Percentiles rank a stretch among this genome's conserved stretches.
These are phyloP conservation scores for Teleogryllus oceanicus DNA, from an alignment of 2,888 invertebrate genomes.

Conservation along the genomic window DNA sequence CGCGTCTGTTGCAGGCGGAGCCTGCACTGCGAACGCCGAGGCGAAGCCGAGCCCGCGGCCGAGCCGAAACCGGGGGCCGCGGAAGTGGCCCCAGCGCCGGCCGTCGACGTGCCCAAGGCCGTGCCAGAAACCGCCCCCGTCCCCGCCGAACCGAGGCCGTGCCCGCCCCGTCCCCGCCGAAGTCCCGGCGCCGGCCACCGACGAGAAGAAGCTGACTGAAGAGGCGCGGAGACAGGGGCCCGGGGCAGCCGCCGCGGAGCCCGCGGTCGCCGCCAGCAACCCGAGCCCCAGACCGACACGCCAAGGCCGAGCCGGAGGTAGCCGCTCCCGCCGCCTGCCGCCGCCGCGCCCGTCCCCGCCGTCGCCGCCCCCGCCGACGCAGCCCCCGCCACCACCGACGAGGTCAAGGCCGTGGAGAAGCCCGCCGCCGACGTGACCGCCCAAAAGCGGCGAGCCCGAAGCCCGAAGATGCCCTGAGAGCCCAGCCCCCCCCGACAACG, in stretches of 20 bases:
- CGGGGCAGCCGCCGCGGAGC: conserved; percentile 22
- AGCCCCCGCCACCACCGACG: too few relatives aligned
- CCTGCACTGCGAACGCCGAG: not conserved
- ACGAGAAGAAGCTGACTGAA: not conserved
- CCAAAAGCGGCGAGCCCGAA: conserved; percentile 22
- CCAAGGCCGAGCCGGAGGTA: conserved; percentile 34
- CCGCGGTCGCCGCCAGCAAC: conserved; percentile 27
- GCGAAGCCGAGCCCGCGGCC: conserved; percentile 40
- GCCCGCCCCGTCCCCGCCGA: conserved; percentile 28
- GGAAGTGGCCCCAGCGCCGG: conserved; percentile 32
- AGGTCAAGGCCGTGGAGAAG: conserved; percentile 3
- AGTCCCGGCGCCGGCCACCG: conserved; percentile 23
- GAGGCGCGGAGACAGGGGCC: too few relatives aligned
- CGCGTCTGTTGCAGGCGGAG: too few relatives aligned
- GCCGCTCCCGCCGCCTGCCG: conserved; percentile 23
- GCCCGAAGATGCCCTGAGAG: not conserved
- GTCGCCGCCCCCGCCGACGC: too few relatives aligned
- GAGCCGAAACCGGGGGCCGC: conserved; percentile 45
- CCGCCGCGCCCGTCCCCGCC: too few relatives aligned
- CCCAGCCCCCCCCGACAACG: conserved; percentile 24
- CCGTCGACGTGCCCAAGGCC: conserved; percentile 24
- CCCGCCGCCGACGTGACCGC: too few relatives aligned
- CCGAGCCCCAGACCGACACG: conserved; percentile 21
- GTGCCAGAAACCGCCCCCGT: conserved; percentile 40
- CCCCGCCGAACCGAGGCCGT: conserved; percentile 35